phyloP scores from a whole-genome alignment of 2,888 invertebrate species.

The Apotomis betuletana region DNA sequence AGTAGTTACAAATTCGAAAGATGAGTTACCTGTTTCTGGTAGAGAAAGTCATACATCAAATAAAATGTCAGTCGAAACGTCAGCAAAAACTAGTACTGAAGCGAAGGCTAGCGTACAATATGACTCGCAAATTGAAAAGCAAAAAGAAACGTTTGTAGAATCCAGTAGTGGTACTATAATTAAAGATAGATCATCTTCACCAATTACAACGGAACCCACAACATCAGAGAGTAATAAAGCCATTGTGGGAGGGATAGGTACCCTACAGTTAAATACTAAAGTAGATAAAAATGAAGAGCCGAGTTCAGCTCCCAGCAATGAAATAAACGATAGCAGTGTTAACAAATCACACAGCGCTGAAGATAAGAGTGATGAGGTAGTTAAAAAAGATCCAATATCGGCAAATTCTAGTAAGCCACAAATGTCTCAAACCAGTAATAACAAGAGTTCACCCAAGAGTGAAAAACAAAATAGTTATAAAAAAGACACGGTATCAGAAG shows the following conservation, averaged over 20 bases:
- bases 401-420: neutral
- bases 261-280: neutral
- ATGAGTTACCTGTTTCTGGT: neutral
- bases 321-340: neutral
- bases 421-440: neutral
- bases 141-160: neutral
- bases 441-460: too few species aligned
- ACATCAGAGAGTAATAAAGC: neutral
- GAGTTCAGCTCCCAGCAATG: neutral
- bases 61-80: neutral
- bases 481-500: too few species aligned
- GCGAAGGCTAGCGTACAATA: neutral
- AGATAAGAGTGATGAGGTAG: neutral
- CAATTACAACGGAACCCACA: neutral
- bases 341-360: neutral
- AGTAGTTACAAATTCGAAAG: neutral
- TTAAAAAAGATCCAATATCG: neutral
- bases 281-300: neutral
- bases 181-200: neutral
- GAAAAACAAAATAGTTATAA: too few species aligned
- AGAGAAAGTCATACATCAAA: neutral
- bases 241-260: neutral
- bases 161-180: neutral
- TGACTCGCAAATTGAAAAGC: neutral
- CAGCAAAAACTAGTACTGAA: neutral